Conservation (phyloP, 2,888 invertebrate species). For the Limnephilus rhombicus region DNA sequence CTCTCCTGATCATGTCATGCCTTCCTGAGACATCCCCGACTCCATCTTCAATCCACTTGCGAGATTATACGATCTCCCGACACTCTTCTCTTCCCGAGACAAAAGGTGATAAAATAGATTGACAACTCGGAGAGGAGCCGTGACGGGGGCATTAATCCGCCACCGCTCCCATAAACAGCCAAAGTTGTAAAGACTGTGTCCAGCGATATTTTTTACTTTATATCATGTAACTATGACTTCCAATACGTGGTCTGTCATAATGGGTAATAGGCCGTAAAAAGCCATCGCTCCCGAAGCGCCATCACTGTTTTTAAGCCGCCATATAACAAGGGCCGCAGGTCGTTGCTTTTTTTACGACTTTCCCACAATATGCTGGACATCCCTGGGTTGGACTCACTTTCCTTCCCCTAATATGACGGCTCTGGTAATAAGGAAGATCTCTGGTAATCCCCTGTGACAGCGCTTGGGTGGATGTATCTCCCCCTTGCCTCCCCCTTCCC, state of each 20-base stretch:
- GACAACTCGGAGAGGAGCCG: not conserved
- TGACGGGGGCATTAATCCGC: not conserved
- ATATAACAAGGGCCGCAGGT: constrained; percentile 41
- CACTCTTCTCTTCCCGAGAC: not conserved
- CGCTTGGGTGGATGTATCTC: not conserved
- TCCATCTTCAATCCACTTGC: not conserved
- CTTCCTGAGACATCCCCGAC: not conserved
- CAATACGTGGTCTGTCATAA: constrained; percentile 49
- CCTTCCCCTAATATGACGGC: constrained; percentile 25
- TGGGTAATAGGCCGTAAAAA: constrained; percentile 54
- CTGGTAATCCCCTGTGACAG: constrained; percentile 14
- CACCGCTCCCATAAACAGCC: not conserved
- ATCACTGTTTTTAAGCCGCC: constrained; percentile 53
- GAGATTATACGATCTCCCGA: not conserved
- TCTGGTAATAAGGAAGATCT: not conserved
- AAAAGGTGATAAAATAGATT: constrained; percentile 36
- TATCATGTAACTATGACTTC: constrained; percentile 26
- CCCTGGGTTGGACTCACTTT: constrained; percentile 25
- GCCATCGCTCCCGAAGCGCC: constrained; percentile 21
- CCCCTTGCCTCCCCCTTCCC: not conserved
- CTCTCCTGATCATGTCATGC: not conserved
- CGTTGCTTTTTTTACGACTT: constrained; percentile 50
- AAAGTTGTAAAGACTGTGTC: constrained; percentile 22
- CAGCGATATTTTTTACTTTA: constrained; percentile 44
- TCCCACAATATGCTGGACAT: constrained; percentile 51